Percentiles rank a stretch among this genome's conserved stretches.
Evolutionary conservation across 2,888 invertebrate species (phyloP).

Genomic region (Andrena dorsata): DNA sequence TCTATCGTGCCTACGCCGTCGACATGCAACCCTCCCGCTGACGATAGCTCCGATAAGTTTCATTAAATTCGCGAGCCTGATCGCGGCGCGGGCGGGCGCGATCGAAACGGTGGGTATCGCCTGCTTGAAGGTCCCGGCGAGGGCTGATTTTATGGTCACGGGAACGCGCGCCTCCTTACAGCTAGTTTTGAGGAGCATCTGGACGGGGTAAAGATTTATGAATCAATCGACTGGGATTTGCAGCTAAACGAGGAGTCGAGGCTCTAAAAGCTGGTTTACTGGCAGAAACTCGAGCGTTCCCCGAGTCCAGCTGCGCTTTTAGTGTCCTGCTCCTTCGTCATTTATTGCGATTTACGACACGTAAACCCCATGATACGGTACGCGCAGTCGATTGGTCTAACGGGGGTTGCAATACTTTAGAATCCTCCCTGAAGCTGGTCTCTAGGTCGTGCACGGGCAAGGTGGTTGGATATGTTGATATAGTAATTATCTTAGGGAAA

Average conservation of each 20-base stretch:
- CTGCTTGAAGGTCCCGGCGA: background rate
- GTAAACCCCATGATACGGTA: conserved; percentile 1
- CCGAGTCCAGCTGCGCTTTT: background rate
- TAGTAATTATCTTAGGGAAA: no score
- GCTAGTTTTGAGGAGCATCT: conserved; percentile 16
- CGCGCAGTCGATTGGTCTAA: background rate
- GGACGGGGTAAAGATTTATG: conserved; percentile 13
- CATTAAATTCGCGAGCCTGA: conserved; percentile 20
- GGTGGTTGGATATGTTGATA: no score
- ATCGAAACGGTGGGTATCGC: background rate
- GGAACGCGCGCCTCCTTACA: background rate
- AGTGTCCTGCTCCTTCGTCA: conserved; percentile 3
- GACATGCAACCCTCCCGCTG: conserved; percentile 42
- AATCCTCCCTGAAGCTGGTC: no score
- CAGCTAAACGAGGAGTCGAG: conserved; percentile 1
- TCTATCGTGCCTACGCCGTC: conserved; percentile 21
- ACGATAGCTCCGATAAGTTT: conserved; percentile 58
- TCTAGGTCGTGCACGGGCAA: no score
- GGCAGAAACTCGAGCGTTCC: background rate
- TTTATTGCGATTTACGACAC: background rate
- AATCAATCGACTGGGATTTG: conserved; percentile 15
- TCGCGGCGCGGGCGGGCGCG: background rate
- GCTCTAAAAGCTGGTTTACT: conserved; percentile 4
- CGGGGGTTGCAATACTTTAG: no score
- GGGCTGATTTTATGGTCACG: background rate